Evolutionary conservation across 1,140 invertebrate genomes (phyloP).

Genomic region (Drosophila lowei): DNA sequence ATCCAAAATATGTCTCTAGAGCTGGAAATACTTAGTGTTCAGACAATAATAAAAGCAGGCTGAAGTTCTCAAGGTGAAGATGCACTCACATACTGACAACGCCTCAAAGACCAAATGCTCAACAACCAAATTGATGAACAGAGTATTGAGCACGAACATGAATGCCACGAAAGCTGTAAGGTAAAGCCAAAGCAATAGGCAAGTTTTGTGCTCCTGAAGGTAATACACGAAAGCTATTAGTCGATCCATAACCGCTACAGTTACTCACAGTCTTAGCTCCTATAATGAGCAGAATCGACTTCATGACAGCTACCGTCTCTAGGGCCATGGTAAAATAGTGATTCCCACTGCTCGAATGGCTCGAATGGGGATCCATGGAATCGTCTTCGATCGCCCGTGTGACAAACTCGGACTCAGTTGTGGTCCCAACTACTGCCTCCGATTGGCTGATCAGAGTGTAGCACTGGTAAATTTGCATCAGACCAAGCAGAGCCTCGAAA

Average conservation of each 20-base stretch:
- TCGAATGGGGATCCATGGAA: not conserved
- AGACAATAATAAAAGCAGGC: not conserved
- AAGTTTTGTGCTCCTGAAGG: constrained; percentile 31
- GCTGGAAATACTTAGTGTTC: constrained; percentile 9
- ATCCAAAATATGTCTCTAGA: constrained; percentile 46
- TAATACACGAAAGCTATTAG: too few species aligned
- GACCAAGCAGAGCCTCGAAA: constrained; percentile 14
- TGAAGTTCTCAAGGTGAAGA: too few species aligned
- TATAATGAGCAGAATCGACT: constrained; percentile 10
- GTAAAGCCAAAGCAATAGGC: constrained; percentile 41
- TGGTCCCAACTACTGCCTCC: not conserved
- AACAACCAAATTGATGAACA: not conserved
- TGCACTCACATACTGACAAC: constrained; percentile 2
- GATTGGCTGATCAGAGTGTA: not conserved
- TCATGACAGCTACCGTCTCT: constrained; percentile 10
- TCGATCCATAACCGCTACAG: too few species aligned
- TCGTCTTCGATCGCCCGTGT: too few species aligned
- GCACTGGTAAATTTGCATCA: constrained; percentile 14
- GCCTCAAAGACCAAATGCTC: constrained; percentile 1
- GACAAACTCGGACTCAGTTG: constrained; percentile 1
- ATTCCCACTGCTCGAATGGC: not conserved
- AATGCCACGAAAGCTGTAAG: not conserved
- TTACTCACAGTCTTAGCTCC: constrained; percentile 42
- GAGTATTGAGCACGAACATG: constrained; percentile 6
- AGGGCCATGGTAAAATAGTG: constrained; percentile 1